A percentile compares a stretch with the other conserved stretches of the same genome.
Conservation (phyloP, 1,140 invertebrate species). For the Cydia strobilella region DNA sequence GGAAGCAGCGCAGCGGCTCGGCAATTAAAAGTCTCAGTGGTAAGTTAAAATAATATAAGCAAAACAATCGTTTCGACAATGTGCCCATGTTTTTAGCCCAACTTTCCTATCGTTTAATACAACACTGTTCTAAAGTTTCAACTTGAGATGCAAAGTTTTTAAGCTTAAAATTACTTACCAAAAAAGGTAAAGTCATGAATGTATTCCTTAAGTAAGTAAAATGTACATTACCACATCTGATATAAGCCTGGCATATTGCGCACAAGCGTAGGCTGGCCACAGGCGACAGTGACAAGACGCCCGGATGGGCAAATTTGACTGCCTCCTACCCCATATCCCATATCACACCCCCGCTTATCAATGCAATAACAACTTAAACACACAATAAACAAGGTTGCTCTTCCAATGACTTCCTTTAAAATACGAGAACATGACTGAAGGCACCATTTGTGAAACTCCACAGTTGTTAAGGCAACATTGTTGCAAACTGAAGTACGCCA, state of each 20-base stretch:
- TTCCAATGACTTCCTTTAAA: background rate
- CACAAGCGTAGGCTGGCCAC: constrained; percentile 1
- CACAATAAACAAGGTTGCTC: background rate
- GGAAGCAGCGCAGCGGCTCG: too few species aligned
- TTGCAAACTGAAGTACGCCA: constrained; percentile 23
- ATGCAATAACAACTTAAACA: background rate
- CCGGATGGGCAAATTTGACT: constrained; percentile 12
- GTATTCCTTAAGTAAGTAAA: background rate
- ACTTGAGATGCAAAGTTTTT: background rate
- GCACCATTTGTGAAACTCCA: constrained; percentile 34
- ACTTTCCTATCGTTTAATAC: too few species aligned
- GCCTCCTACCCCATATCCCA: background rate
- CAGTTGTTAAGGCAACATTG: constrained; percentile 31
- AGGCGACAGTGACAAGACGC: constrained; percentile 8
- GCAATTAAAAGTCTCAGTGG: too few species aligned
- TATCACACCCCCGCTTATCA: background rate
- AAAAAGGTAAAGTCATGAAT: too few species aligned
- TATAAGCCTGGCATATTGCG: background rate
- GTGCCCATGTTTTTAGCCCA: too few species aligned
- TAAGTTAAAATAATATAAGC: too few species aligned
- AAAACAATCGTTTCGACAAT: too few species aligned
- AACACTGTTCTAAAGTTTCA: too few species aligned
- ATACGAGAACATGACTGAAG: constrained; percentile 8
- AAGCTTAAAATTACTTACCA: background rate
- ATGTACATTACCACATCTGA: background rate